phyloP scores from a whole-genome alignment of 2,113 vertebrate species.

The Anser brachyrhynchus region DNA sequence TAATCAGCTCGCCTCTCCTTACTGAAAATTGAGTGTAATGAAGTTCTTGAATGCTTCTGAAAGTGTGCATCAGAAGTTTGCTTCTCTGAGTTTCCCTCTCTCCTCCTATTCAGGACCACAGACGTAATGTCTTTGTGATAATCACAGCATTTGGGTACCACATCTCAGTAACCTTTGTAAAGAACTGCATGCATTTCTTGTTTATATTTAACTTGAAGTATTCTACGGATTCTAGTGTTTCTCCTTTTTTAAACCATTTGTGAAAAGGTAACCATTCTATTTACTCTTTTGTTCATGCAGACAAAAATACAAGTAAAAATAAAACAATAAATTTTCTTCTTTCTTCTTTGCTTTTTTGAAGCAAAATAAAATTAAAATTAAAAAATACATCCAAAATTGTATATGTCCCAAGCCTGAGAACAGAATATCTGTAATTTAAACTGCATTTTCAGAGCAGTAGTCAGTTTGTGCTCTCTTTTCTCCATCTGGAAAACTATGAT shows the following conservation, averaged over 20 bases:
- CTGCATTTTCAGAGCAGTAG: not conserved
- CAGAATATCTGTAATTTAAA: not conserved
- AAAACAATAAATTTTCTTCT: not conserved
- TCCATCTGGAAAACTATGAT: not conserved
- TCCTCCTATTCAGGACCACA: not conserved
- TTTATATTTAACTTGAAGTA: not conserved
- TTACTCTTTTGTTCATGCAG: not conserved
- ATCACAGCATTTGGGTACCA: not conserved
- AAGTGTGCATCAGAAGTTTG: not conserved
- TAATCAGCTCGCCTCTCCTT: not conserved
- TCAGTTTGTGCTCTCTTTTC: not conserved
- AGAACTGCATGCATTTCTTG: accelerated
- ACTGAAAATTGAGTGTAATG: not conserved
- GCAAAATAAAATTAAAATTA: not conserved
- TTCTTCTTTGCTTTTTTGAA: not conserved
- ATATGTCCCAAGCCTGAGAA: not conserved
- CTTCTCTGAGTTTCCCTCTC: not conserved
- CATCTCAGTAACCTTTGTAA: not conserved
- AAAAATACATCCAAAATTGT: not conserved
- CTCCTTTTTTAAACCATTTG: not conserved
- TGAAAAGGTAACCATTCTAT: not conserved
- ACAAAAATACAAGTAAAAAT: not conserved
- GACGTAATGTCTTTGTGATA: not conserved
- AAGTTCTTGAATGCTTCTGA: not conserved
- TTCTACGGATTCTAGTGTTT: not conserved